Evolutionary conservation across 1,140 invertebrate genomes (phyloP).

Genomic region (Helicoverpa zea): DNA sequence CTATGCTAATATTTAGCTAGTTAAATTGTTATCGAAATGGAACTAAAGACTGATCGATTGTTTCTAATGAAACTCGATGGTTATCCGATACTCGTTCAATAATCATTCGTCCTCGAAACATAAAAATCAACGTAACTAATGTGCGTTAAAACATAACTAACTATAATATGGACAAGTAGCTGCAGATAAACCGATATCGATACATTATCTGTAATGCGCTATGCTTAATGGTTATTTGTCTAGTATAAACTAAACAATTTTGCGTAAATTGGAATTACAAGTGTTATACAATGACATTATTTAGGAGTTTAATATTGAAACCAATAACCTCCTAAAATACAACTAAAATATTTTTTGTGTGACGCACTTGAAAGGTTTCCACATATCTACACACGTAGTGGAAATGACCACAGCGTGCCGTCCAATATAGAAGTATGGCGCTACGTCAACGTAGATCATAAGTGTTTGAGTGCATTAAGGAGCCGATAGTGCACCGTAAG

Average conservation of each 20-base stretch:
- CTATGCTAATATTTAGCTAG: background rate
- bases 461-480: conserved; percentile 53
- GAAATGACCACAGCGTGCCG: background rate
- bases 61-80: conserved; percentile 19
- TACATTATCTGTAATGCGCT: conserved; percentile 17
- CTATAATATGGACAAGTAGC: conserved; percentile 24
- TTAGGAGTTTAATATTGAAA: no score
- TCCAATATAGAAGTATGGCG: conserved; percentile 11
- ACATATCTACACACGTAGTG: background rate
- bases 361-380: no score
- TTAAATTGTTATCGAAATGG: conserved; percentile 11
- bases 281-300: background rate
- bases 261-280: background rate
- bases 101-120: conserved; percentile 57
- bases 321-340: no score
- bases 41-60: conserved; percentile 30
- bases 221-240: background rate
- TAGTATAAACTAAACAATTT: background rate
- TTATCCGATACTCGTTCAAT: conserved; percentile 37
- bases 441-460: conserved; percentile 26
- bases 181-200: conserved; percentile 36
- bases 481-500: conserved; percentile 35
- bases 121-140: conserved; percentile 28
- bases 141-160: conserved; percentile 11
- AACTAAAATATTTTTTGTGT: no score